Evolutionary conservation across 1,140 invertebrate species (phyloP).

Genomic region (Euborellia annulipes): DNA sequence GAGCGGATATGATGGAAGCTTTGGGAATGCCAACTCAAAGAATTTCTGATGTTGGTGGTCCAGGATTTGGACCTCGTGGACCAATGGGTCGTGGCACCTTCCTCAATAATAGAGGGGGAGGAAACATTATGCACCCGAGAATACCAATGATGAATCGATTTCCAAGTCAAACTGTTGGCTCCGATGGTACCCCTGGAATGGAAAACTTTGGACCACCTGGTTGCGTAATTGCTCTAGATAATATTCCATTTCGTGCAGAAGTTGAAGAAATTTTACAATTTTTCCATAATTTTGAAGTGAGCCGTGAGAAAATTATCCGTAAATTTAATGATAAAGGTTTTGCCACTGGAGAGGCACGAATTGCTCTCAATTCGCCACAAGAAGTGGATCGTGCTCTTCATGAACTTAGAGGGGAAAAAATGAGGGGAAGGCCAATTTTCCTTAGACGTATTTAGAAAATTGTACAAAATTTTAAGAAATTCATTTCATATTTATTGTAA

Average conservation of each 20-base stretch:
- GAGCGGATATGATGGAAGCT: neutral
- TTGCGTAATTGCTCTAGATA: constrained; percentile 66
- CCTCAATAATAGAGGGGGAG: too few relatives aligned
- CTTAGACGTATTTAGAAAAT: constrained; percentile 20
- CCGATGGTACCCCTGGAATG: constrained; percentile 19
- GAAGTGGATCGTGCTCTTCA: constrained; percentile 60
- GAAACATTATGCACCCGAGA: too few relatives aligned
- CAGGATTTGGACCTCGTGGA: neutral
- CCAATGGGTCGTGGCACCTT: too few relatives aligned
- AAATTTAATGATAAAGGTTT: constrained; percentile 68
- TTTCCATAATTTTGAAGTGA: constrained; percentile 58
- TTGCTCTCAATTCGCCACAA: constrained; percentile 55
- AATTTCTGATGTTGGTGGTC: too few relatives aligned
- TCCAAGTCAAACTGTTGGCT: neutral
- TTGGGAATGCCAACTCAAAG: too few relatives aligned
- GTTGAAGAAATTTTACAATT: constrained; percentile 78
- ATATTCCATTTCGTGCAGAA: constrained; percentile 70
- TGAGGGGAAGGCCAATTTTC: constrained; percentile 37
- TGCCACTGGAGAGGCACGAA: constrained; percentile 76
- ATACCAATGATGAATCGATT: neutral
- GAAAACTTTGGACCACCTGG: constrained; percentile 58
- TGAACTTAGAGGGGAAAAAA: constrained; percentile 34
- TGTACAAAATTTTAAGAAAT: neutral
- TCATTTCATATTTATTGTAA: too few relatives aligned
- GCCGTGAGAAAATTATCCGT: constrained; percentile 59